phyloP scores from a whole-genome alignment of 2,113 vertebrate genomes.

The Piprites chloris region DNA sequence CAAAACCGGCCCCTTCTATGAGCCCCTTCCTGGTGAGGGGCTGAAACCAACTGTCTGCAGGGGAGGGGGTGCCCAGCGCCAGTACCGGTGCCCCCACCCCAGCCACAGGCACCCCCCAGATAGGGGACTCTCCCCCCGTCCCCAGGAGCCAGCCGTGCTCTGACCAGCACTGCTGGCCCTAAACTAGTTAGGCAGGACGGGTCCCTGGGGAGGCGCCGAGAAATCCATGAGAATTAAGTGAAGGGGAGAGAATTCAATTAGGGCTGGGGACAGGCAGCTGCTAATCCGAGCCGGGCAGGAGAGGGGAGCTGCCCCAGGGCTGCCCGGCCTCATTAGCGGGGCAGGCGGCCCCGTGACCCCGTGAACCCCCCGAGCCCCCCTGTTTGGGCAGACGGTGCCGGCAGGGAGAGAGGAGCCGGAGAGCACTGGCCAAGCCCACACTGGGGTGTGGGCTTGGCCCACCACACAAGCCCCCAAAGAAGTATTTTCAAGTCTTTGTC shows the following conservation, averaged over 20 bases:
- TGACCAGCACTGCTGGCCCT: background rate
- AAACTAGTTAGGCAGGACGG: slow-evolving; percentile 49
- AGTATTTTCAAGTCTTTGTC: rapidly evolving
- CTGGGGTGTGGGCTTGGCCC: too few species aligned
- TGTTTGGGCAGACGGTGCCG: background rate
- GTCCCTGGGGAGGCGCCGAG: slow-evolving; percentile 40
- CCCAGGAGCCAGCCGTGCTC: background rate
- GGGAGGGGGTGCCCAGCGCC: background rate
- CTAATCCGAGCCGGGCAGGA: slow-evolving; percentile 14
- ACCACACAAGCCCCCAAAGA: too few species aligned
- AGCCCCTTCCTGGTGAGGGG: background rate
- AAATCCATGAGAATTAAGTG: slow-evolving; percentile 66
- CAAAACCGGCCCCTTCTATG: rapidly evolving
- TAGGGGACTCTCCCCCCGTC: background rate
- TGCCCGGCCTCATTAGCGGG: slow-evolving; percentile 50
- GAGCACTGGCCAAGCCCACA: background rate
- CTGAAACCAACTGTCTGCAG: rapidly evolving
- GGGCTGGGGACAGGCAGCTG: slow-evolving; percentile 56
- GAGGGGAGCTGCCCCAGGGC: slow-evolving; percentile 17
- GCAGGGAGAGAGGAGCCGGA: background rate
- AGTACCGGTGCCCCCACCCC: rapidly evolving
- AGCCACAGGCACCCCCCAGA: background rate
- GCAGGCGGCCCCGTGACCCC: slow-evolving; percentile 28
- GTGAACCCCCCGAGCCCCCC: background rate
- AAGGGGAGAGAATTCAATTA: slow-evolving; percentile 65